A percentile compares a stretch with the other conserved stretches of the same genome.
These are phyloP conservation scores for Amblyraja radiata DNA, from an alignment of 2,797 vertebrate genomes.

Conservation along the genomic window DNA sequence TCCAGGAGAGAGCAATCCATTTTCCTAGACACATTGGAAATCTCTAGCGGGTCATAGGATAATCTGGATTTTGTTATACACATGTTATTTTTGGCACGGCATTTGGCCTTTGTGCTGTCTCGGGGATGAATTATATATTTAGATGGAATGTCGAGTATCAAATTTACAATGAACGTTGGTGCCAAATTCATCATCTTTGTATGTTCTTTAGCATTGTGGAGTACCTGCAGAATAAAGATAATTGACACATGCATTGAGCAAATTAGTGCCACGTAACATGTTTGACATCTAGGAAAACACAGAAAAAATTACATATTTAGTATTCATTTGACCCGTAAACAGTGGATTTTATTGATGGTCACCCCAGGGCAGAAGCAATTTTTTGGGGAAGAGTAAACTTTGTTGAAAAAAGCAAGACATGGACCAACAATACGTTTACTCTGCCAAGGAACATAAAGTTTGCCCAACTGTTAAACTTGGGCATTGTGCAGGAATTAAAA, in stretches of 20 bases:
- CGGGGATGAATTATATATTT: neutral
- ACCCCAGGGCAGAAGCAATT: neutral
- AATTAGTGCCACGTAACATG: neutral
- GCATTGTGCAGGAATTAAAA: too few relatives aligned
- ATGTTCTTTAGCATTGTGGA: constrained; percentile 39
- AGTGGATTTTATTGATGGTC: neutral
- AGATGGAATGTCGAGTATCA: constrained; percentile 45
- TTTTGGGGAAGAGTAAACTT: neutral
- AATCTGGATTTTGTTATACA: neutral
- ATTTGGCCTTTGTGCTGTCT: neutral
- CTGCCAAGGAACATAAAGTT: too few relatives aligned
- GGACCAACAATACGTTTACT: neutral
- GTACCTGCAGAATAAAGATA: constrained; percentile 44
- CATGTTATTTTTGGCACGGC: neutral
- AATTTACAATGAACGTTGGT: constrained; percentile 53
- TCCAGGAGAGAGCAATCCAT: neutral
- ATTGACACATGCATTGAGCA: neutral
- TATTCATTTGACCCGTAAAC: neutral
- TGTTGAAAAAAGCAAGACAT: neutral
- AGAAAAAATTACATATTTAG: neutral
- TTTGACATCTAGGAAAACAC: neutral
- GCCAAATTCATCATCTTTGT: constrained; percentile 41
- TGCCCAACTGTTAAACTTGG: neutral
- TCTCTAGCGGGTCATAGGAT: neutral
- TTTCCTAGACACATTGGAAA: neutral